Conservation (phyloP, 2,797 vertebrate genomes). For the Orientallactaga sibirica region DNA sequence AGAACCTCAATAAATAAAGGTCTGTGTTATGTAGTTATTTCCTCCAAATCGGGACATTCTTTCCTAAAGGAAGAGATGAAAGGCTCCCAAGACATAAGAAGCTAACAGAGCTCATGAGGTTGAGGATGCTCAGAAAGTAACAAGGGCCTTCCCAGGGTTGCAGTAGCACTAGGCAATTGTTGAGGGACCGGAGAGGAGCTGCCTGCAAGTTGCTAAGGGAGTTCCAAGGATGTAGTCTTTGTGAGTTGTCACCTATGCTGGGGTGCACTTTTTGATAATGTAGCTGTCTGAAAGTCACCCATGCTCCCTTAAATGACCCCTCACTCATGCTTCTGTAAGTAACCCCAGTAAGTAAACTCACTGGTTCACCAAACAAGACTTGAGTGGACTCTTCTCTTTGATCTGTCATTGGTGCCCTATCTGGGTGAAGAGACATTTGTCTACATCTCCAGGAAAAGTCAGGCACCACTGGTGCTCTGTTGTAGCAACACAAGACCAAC, state of each 20-base stretch:
- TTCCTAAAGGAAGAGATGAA: not conserved
- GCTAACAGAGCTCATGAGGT: not conserved
- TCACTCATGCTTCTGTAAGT: no score
- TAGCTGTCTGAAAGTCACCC: no score
- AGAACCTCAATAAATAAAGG: not conserved
- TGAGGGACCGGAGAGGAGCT: not conserved
- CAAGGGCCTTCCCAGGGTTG: not conserved
- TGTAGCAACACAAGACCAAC: not conserved
- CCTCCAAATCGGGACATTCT: not conserved
- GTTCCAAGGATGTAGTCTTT: no score
- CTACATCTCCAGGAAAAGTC: not conserved
- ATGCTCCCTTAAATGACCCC: no score
- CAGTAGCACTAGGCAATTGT: not conserved
- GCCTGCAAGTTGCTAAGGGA: no score
- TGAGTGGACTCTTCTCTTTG: not conserved
- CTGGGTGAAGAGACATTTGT: not conserved
- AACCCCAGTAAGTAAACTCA: not conserved
- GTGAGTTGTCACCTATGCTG: no score
- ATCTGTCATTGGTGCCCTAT: not conserved
- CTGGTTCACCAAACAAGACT: not conserved
- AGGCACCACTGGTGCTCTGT: not conserved
- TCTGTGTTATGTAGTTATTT: not conserved
- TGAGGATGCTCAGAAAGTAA: not conserved
- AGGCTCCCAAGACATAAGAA: not conserved
- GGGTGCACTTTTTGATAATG: no score